Evolutionary conservation across 2,113 vertebrate species (phyloP), one percentile per base, ranked within the genome.

Genomic region (Zapornia atra): DNA sequence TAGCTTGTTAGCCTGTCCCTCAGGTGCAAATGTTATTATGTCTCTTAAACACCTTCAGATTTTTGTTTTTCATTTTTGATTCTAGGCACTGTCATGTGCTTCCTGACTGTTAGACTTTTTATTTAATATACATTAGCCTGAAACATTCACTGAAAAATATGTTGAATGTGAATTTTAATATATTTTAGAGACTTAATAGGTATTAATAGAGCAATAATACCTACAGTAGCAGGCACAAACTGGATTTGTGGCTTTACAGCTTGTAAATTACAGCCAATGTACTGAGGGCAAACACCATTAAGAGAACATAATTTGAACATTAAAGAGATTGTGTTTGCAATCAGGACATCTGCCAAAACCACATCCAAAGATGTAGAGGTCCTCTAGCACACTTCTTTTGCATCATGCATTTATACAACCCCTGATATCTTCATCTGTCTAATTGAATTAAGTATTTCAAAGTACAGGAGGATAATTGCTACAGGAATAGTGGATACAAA

Each of bases 181-280:
- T 91, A 78, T 94, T 92, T 90, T 82, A 91, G 88, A 56, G 78
- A 87, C 90, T 65, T 94, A 96, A 97, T 80, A 87, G 56, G 38
- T 90, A 95, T 97, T 97, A 95, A 96, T 94, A 88, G 85, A 88
- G 53, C 70, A 95, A 90, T 93, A 97, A 89, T 86, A 56, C 59
- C 36, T 75, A 57, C 88, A 82, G 36, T 34, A 94, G 75, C 44
- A 85, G 82, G 28, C 73, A 90, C 79, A 97, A 69, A 81, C 88
- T 64, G 76, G 57, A 84, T 97, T 91, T 93, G 56, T 65, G n/a
- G 12, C 53, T 86, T 84, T 84, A 59, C 46, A 92, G 54, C 60
- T 91, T 91, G 80, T 93, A 95, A 90, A 92, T 97, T 96, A 81
- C 36, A 82, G 56, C 44, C 78, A 80, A 48, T 66, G 81, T 78